Conservation (phyloP, 2,113 vertebrate species). For the pig (Sus scrofa) region T2T-Sscrofa CM000817.6:125476501-125477000, state of each 20-base stretch:
- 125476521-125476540: not conserved
- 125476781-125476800: slow-evolving; percentile 49
- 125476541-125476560: not conserved
- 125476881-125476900: not conserved
- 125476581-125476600: not conserved
- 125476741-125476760: not conserved
- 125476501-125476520: not conserved
- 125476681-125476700: not conserved
- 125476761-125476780: slow-evolving; percentile 22
- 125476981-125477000: not conserved
- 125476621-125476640: not conserved
- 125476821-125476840: slow-evolving; percentile 56
- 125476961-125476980: not conserved
- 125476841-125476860: slow-evolving; percentile 23
- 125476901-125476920: not conserved
- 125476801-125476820: slow-evolving; percentile 26
- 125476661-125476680: not conserved
- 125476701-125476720: not conserved
- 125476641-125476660: not conserved
- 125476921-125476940: not conserved
- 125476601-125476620: not conserved
- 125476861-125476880: not conserved
- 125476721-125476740: not conserved
- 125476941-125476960: not conserved
- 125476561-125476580: not conserved